A percentile compares a stretch with the other conserved stretches of the same genome.
Conservation (phyloP, 1,140 invertebrate species). For the Eurosta solidaginis region DNA sequence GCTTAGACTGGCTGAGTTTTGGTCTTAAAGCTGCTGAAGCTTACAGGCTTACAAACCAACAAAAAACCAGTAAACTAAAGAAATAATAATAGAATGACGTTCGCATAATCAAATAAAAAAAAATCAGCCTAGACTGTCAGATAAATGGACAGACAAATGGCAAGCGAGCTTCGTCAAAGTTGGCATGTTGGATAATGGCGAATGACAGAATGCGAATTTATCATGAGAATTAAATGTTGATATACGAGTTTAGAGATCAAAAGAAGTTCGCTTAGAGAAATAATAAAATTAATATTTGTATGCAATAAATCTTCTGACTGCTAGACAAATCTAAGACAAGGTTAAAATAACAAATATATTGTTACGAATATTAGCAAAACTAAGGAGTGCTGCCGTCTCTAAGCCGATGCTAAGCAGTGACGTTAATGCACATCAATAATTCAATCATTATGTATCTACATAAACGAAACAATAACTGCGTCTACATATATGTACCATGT, state of each 20-base stretch:
- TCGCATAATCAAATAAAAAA: not conserved
- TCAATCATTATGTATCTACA: no score
- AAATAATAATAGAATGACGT: not conserved
- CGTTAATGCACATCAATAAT: no score
- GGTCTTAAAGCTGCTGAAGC: not conserved
- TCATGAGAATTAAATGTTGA: constrained; percentile 16
- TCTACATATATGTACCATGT: no score
- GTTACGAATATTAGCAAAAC: no score
- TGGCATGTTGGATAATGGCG: not conserved
- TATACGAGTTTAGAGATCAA: not conserved
- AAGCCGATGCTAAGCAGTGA: no score
- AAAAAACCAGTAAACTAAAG: not conserved
- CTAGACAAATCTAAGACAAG: no score
- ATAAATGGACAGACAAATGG: not conserved
- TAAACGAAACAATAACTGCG: no score
- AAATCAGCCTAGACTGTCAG: not conserved
- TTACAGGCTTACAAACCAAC: not conserved
- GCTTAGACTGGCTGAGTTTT: not conserved
- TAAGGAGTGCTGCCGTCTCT: no score
- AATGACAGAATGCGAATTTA: constrained; percentile 14
- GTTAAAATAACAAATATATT: no score
- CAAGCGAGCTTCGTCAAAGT: constrained; percentile 1
- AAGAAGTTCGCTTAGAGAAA: not conserved
- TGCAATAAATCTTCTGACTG: no score
- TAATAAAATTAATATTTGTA: no score